These are phyloP conservation scores for Martes martes DNA, from an alignment of 2,113 vertebrate species.

Conservation along the genomic window DNA sequence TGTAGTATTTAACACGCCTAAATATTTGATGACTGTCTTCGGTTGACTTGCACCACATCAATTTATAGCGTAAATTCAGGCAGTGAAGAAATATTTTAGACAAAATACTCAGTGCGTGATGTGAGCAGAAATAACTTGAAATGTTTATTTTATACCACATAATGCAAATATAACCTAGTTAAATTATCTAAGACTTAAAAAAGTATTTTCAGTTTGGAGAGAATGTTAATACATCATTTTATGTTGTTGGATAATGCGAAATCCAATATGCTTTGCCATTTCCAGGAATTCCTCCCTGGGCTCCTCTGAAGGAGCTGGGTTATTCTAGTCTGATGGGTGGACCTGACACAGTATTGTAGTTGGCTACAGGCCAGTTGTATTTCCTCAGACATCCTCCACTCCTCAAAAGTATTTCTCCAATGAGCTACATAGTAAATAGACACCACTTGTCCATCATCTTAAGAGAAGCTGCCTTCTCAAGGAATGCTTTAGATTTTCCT, in stretches of 20 bases:
- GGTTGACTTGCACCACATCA: slow-evolving; percentile 71
- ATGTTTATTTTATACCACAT: slow-evolving; percentile 47
- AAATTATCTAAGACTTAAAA: slow-evolving; percentile 56
- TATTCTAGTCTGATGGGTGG: slow-evolving; percentile 7
- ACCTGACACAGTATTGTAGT: background rate
- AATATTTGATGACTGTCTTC: slow-evolving; percentile 80
- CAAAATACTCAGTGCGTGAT: slow-evolving; percentile 66
- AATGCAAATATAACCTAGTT: slow-evolving; percentile 50
- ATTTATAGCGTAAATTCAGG: slow-evolving; percentile 67
- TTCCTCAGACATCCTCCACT: background rate
- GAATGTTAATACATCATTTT: slow-evolving; percentile 41
- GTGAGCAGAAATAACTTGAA: slow-evolving; percentile 55
- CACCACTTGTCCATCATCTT: background rate
- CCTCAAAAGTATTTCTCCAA: background rate
- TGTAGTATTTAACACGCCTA: slow-evolving; percentile 74
- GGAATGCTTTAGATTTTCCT: background rate
- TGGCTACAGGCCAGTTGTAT: slow-evolving; percentile 3
- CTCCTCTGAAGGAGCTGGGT: background rate
- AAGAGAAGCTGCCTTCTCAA: slow-evolving; percentile 7
- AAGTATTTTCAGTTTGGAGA: slow-evolving; percentile 25
- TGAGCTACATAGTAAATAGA: slow-evolving; percentile 9
- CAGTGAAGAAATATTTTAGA: slow-evolving; percentile 72
- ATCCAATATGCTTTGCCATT: slow-evolving; percentile 18
- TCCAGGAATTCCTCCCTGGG: slow-evolving; percentile 47
- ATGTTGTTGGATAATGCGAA: slow-evolving; percentile 25